These are phyloP conservation scores for Scopus umbretta DNA, from an alignment of 2,113 vertebrate genomes.

Conservation along the genomic window DNA sequence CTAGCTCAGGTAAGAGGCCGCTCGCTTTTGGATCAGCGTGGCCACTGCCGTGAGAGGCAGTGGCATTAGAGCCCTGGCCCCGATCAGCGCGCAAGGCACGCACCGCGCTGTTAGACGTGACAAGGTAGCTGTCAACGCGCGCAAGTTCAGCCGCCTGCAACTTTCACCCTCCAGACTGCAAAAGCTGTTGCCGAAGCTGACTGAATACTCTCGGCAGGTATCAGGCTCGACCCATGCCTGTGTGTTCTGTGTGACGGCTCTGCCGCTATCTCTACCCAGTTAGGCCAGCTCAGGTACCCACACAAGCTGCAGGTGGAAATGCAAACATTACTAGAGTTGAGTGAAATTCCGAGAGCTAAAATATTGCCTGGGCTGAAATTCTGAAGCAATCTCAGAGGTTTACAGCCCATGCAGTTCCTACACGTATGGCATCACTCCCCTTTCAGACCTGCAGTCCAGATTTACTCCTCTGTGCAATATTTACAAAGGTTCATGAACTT, in stretches of 20 bases:
- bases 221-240: rapidly evolving
- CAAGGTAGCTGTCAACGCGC: neutral
- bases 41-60: neutral
- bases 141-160: neutral
- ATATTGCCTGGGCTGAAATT: neutral
- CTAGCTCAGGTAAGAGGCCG: neutral
- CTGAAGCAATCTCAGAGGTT: neutral
- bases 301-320: neutral
- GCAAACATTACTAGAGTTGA: rapidly evolving
- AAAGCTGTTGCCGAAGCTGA: neutral
- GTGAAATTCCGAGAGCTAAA: neutral
- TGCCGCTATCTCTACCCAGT: neutral
- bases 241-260: neutral
- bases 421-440: neutral
- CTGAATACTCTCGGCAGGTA: neutral
- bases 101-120: neutral
- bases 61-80: neutral
- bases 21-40: neutral
- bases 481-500: neutral
- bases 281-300: neutral
- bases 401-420: neutral
- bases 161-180: neutral
- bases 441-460: neutral
- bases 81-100: neutral
- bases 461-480: neutral